These are phyloP conservation scores for Allobates femoralis DNA, from an alignment of 2,797 vertebrate species.

Conservation along the genomic window DNA sequence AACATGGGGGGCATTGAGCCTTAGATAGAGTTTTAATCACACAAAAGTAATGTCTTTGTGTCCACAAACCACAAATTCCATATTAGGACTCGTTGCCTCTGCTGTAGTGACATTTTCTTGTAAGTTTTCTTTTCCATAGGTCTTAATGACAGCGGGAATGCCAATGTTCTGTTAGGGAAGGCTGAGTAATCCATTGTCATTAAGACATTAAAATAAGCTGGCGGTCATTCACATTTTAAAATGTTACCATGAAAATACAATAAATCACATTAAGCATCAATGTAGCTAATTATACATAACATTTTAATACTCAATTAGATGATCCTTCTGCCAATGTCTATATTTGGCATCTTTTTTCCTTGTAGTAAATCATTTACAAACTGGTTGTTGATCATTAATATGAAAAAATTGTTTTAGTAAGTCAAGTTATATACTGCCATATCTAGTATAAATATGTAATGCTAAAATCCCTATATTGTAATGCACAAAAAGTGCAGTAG, in stretches of 20 bases:
- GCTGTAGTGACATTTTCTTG: background rate
- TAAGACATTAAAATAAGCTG: constrained; percentile 19
- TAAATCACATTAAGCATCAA: background rate
- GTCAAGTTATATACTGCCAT: no score
- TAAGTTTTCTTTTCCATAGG: background rate
- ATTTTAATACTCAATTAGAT: background rate
- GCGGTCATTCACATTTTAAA: constrained; percentile 1
- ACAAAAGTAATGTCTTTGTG: background rate
- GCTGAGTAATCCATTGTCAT: constrained; percentile 30
- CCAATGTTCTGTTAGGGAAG: constrained; percentile 19
- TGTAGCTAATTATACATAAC: background rate
- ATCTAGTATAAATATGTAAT: no score
- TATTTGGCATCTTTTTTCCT: background rate
- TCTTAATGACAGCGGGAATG: constrained; percentile 26
- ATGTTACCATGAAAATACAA: background rate
- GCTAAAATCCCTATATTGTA: no score
- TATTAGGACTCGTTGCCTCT: constrained; percentile 22
- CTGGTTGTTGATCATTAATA: no score
- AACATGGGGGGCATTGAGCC: background rate
- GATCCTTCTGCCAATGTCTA: background rate
- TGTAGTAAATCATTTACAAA: background rate
- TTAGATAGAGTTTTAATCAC: background rate
- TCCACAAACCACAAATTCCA: background rate
- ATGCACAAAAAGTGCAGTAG: no score
- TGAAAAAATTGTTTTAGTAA: no score